Base-by-base conservation (phyloP, 2,113 vertebrate species). In the Crotalus viridis region DNA sequence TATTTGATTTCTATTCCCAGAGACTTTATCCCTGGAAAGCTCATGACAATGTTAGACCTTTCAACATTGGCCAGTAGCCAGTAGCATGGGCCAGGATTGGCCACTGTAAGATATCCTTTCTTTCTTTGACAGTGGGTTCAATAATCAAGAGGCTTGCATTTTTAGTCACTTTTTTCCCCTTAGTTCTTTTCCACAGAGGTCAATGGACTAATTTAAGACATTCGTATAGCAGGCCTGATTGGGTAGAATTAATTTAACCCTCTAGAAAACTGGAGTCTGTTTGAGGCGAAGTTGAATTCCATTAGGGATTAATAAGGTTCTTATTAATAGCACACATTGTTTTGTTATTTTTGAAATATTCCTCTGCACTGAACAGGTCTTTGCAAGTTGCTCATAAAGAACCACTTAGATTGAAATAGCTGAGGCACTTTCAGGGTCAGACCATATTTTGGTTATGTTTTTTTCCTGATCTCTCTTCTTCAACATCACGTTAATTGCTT, bases 401-500 rank as follows among this genome's bases (percentile, higher is more conserved):
- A 52, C 46, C 46, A 69, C 28, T 91, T 93, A 90, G 54, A 89
- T 94, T 91, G 89, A 64, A 90, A 28, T 55, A 81, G 56, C 2
- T 91, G 89, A 93, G 93, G 33, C 17, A 93, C 3, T 1, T 93
- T 95, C 24, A 52, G 54, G n/a, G 1, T 87, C 0, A 0, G 0
- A 92, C 48, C 95, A 92, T 0, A 0, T 95, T 95, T 90, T n/a
- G 52, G 8, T 94, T 95, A 88, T 26, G 46, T 4, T 93, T 92
- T 6, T 10, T 57, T 93, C 93, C 91, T 22, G 15, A 91, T 93
- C 94, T 95, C 56, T 15, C 21, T 69, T 95, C 87, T 92, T 94
- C 57, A 93, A 87, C 28, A 85, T 55, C 46, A n/a, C 90, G n/a
- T 94, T 93, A 96, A 93, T 95, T 95, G 39, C 85, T 97, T 94